phyloP scores from a whole-genome alignment of 2,888 invertebrate species.

The Amphipyra tragopoginis region DNA sequence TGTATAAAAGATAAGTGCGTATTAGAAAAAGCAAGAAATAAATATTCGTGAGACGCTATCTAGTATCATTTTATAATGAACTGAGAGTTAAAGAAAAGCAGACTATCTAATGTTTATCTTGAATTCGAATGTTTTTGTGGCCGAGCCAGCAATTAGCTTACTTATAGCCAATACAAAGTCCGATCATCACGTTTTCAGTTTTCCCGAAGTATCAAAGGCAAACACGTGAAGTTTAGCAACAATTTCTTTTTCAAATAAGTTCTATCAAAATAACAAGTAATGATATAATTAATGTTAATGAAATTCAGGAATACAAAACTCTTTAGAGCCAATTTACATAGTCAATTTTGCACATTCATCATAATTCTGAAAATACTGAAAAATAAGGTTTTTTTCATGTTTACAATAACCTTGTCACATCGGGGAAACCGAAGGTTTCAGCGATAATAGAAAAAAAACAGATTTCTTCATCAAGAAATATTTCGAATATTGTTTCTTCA shows the following conservation, averaged over 20 bases:
- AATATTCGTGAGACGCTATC: background rate
- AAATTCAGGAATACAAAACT: conserved; percentile 14
- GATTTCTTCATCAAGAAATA: background rate
- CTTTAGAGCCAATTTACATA: background rate
- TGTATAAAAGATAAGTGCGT: background rate
- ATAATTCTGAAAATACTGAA: conserved; percentile 8
- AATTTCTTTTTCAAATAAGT: background rate
- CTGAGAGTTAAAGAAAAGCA: conserved; percentile 22
- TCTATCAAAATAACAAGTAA: background rate
- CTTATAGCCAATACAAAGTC: background rate
- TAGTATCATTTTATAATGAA: conserved; percentile 7
- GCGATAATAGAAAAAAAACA: background rate
- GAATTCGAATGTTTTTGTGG: conserved; percentile 18
- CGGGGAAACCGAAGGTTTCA: background rate
- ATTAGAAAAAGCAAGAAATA: conserved; percentile 1
- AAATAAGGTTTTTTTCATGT: conserved; percentile 16
- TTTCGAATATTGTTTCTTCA: too few species aligned
- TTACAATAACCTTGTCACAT: background rate
- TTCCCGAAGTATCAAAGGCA: background rate
- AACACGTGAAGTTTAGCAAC: background rate
- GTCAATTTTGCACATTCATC: conserved; percentile 1
- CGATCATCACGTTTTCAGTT: conserved; percentile 14
- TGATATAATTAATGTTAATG: conserved; percentile 5
- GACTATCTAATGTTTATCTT: conserved; percentile 27
- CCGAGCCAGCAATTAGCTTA: conserved; percentile 11